Percentiles rank a stretch among this genome's conserved stretches.
Conservation (phyloP, 2,888 invertebrate genomes). For the Nebria salina region DNA sequence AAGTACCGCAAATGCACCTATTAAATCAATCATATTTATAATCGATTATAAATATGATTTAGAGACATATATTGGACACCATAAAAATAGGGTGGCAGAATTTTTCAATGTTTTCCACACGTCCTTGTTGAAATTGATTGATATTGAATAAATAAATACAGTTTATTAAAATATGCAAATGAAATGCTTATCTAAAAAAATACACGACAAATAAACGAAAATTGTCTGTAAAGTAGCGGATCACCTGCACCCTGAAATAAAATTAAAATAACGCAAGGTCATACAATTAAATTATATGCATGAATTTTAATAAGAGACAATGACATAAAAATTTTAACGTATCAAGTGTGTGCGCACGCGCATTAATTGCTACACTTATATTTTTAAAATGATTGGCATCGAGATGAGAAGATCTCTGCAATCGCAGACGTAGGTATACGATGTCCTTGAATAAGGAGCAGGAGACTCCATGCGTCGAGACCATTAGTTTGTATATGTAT, state of each 20-base stretch:
- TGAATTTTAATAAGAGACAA: not conserved
- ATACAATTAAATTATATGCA: not conserved
- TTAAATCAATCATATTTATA: not conserved
- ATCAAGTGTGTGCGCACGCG: not conserved
- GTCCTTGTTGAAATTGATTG: not conserved
- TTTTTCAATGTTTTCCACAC: not conserved
- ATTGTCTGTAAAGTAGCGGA: not conserved
- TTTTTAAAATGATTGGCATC: not conserved
- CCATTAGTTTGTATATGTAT: constrained; percentile 9
- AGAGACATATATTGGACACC: not conserved
- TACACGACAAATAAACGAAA: not conserved
- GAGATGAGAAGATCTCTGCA: not conserved
- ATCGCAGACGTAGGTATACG: not conserved
- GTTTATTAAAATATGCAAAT: not conserved
- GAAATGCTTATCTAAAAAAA: not conserved
- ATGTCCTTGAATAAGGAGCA: constrained; percentile 9
- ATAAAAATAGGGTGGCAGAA: not conserved
- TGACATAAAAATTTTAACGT: not conserved
- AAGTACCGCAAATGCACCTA: not conserved
- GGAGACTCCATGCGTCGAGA: not conserved
- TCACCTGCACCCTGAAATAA: not conserved
- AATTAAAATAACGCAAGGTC: not conserved
- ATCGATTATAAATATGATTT: not conserved
- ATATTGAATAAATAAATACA: not conserved
- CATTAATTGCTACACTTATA: not conserved